Conservation (phyloP, 2,113 vertebrate genomes). For the Diphyllodes magnificus region DNA sequence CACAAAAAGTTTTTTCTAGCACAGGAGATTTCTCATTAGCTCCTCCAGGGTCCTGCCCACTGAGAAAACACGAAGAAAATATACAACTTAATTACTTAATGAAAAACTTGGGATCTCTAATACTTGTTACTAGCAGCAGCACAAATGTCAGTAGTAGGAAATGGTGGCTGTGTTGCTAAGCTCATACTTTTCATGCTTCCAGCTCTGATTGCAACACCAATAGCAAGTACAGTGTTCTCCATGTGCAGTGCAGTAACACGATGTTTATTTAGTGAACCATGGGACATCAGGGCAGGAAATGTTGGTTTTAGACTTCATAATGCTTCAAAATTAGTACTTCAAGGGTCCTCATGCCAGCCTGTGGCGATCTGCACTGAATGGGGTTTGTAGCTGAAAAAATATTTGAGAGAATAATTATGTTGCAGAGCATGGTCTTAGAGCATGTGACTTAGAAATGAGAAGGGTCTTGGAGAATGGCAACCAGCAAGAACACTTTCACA, state of each 20-base stretch:
- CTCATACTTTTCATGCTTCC: not conserved
- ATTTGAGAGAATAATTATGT: not conserved
- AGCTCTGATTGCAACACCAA: not conserved
- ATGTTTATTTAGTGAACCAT: not conserved
- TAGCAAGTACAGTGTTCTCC: not conserved
- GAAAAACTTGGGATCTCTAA: not conserved
- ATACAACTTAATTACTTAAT: not conserved
- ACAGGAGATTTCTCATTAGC: not conserved
- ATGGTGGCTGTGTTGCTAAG: not conserved
- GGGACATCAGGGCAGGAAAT: not conserved
- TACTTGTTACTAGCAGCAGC: not conserved
- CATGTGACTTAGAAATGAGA: not conserved
- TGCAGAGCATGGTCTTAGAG: not conserved
- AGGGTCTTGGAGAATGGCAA: not conserved
- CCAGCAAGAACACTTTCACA: not conserved
- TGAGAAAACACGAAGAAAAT: not conserved
- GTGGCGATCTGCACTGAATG: not conserved
- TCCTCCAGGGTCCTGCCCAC: not conserved
- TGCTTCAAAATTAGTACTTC: not conserved
- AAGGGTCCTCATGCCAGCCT: not conserved
- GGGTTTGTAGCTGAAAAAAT: not conserved
- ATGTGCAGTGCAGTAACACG: fast-evolving
- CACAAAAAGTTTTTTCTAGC: not conserved
- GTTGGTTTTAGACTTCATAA: not conserved
- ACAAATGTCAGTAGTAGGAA: not conserved